Percentiles rank a stretch among this genome's conserved stretches.
Conservation (phyloP, 2,888 invertebrate species). For the Tridacna crocea region DNA sequence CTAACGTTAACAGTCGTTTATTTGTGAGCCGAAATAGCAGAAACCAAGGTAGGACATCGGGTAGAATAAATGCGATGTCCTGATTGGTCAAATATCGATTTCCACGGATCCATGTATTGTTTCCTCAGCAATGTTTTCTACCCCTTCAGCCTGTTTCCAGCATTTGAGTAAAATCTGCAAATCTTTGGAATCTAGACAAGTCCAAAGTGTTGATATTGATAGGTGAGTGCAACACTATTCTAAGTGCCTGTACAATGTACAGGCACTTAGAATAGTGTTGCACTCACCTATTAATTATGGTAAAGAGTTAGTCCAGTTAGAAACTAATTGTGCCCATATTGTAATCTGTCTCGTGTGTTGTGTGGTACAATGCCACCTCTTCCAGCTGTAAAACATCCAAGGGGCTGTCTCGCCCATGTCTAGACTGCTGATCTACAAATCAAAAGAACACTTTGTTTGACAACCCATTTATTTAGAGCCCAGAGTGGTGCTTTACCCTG, state of each 20-base stretch:
- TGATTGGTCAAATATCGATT: too few relatives aligned
- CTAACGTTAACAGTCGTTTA: too few relatives aligned
- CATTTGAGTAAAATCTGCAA: not conserved
- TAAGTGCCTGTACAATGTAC: too few relatives aligned
- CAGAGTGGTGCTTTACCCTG: not conserved
- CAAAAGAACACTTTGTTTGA: not conserved
- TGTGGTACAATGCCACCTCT: constrained; percentile 70
- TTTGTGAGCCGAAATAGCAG: too few relatives aligned
- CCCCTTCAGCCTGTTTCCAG: not conserved
- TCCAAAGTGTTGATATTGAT: not conserved
- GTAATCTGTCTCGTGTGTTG: constrained; percentile 61
- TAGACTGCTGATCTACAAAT: constrained; percentile 22
- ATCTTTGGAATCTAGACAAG: not conserved
- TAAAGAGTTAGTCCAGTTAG: constrained; percentile 40
- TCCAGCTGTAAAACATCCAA: constrained; percentile 66
- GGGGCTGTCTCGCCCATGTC: constrained; percentile 42
- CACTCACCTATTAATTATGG: not conserved
- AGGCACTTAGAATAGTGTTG: too few relatives aligned
- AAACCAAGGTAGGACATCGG: too few relatives aligned
- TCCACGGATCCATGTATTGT: too few relatives aligned
- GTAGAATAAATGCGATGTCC: too few relatives aligned
- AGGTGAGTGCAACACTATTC: too few relatives aligned
- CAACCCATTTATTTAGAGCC: not conserved
- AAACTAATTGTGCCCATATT: constrained; percentile 75
- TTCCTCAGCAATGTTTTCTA: too few relatives aligned